Base-by-base conservation (phyloP, 2,888 invertebrate species). In the Eilema sororculum region DNA sequence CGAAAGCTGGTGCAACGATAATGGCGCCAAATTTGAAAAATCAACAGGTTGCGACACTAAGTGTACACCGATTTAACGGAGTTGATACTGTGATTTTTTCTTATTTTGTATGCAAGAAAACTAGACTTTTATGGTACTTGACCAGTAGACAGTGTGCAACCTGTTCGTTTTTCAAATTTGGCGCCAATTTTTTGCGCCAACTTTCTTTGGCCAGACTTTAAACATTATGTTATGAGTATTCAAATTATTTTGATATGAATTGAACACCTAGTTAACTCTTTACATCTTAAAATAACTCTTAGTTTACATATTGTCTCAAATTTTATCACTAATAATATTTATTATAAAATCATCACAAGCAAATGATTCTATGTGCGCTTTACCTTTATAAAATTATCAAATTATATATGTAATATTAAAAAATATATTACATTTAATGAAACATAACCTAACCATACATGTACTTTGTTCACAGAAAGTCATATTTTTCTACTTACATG, bases 261-360 rank as follows among this genome's bases (percentile, higher is more conserved):
- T 78, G 81, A 86, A 85, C 78, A 82, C 77, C 81, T 85, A 84
- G 71, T 30, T 69, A 78, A 74, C 63, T 77, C 77, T 78, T 79
- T 84, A 82, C 78, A 83, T 74, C 78, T 75, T 80, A 77, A 22
- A 68, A 60, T 78, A 78, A 74, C 52, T 70, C 86, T 87, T 89
- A 88, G 72, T 60, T 85, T 90, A 90, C 85, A 93, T 94, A 94
- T 94, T 94, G 94, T 94, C 94, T 86, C 89, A 86, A 85, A 88
- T 86, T 90, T 89, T 89, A 87, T 80, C 78, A 80, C 87, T 91
- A 92, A 84, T 25, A 61, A 65, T 30, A 20, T 20, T 57, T 58
- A 58, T 52, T 67, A 69, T 72, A 63, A 62, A 60, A 22, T 69
- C 65, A 68, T 59, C 57, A 37, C 65, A 25, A 71, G 76, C 74